These are phyloP conservation scores for Clarias pachynema DNA, from an alignment of 2,797 vertebrate genomes.

Conservation along the genomic window DNA sequence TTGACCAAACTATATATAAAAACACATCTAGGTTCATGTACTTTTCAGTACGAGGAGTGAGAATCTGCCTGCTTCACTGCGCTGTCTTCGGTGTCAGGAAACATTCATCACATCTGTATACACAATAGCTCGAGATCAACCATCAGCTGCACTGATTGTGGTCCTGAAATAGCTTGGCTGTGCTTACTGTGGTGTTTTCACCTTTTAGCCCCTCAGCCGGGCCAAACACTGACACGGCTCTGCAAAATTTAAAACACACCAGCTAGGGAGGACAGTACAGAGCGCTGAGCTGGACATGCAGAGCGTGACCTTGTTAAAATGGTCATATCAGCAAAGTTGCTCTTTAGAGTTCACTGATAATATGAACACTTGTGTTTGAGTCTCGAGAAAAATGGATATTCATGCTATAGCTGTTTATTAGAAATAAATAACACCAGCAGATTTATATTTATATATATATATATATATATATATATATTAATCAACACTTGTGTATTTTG, in stretches of 20 bases:
- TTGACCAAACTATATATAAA: not conserved
- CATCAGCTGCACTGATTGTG: not conserved
- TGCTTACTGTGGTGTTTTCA: constrained; percentile 18
- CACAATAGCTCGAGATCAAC: not conserved
- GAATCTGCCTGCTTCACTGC: not conserved
- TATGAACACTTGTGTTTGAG: not conserved
- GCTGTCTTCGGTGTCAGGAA: not conserved
- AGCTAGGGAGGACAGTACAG: constrained; percentile 23
- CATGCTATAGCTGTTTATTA: not conserved
- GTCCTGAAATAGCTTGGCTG: constrained; percentile 24
- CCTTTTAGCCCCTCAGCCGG: constrained; percentile 16
- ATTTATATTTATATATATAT: too few relatives aligned
- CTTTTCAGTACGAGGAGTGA: not conserved
- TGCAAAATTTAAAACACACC: constrained; percentile 40
- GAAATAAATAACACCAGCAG: not conserved
- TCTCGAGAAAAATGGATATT: not conserved
- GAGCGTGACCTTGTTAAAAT: not conserved
- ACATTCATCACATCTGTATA: constrained; percentile 27
- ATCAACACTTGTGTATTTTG: not conserved
- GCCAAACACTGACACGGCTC: constrained; percentile 46
- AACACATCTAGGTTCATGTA: not conserved
- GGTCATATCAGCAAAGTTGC: not conserved
- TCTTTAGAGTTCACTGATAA: not conserved
- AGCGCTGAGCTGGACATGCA: not conserved
- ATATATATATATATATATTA: too few relatives aligned